These are phyloP conservation scores for Eilema sororculum DNA, from an alignment of 2,888 invertebrate species.

Conservation along the genomic window DNA sequence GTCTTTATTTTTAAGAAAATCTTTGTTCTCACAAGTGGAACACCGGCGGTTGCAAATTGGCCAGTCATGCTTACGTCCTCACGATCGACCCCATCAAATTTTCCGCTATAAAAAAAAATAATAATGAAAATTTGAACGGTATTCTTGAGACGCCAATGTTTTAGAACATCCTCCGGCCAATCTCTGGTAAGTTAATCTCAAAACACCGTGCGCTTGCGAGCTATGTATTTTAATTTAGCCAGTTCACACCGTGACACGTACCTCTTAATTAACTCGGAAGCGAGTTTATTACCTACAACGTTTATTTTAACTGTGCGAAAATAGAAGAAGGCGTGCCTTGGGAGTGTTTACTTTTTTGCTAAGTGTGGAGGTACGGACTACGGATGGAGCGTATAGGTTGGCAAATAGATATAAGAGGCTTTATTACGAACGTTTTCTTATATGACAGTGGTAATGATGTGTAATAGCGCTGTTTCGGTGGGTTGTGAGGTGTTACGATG, in stretches of 20 bases:
- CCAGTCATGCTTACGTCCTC: constrained; percentile 2
- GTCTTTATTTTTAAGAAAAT: not conserved
- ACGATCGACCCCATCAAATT: constrained; percentile 28
- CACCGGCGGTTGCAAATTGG: not conserved
- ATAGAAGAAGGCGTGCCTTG: constrained; percentile 40
- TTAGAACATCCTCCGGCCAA: constrained; percentile 43
- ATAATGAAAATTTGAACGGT: constrained; percentile 45
- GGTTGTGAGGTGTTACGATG: not conserved
- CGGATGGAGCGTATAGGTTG: constrained; percentile 24
- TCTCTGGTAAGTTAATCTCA: constrained; percentile 53
- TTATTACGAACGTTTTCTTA: constrained; percentile 18
- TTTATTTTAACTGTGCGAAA: constrained; percentile 55
- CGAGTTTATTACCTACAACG: constrained; percentile 58
- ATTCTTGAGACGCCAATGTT: constrained; percentile 32
- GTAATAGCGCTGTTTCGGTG: constrained; percentile 17
- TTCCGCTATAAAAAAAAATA: constrained; percentile 35
- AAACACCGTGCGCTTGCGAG: constrained; percentile 51
- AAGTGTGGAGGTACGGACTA: constrained; percentile 20
- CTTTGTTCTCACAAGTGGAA: not conserved
- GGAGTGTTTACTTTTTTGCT: constrained; percentile 41
- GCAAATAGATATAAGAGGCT: constrained; percentile 18
- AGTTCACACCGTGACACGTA: constrained; percentile 56
- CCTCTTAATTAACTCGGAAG: constrained; percentile 63
- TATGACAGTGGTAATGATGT: constrained; percentile 16
- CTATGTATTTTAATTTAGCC: constrained; percentile 61